These are phyloP conservation scores for Collichthys lucidus DNA, from an alignment of 2,113 vertebrate species.

Conservation along the genomic window DNA sequence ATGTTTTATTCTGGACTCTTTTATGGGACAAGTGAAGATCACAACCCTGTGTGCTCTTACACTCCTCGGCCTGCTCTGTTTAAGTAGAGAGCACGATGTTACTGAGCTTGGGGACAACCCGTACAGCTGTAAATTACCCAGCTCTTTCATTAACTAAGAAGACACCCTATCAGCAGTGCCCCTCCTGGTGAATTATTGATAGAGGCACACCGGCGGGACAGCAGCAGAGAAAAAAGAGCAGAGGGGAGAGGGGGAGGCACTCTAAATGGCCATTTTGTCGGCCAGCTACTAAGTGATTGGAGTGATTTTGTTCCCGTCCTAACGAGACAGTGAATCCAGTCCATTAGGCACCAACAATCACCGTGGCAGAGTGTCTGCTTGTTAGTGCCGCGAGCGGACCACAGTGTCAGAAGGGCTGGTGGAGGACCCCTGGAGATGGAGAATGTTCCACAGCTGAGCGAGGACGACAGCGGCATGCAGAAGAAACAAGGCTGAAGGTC, in stretches of 20 bases:
- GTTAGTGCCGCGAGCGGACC: slow-evolving; percentile 47
- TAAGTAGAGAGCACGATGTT: slow-evolving; percentile 50
- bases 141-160: slow-evolving; percentile 77
- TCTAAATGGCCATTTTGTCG: slow-evolving; percentile 66
- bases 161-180: slow-evolving; percentile 64
- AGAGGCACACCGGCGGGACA: slow-evolving; percentile 44
- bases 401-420: slow-evolving; percentile 56
- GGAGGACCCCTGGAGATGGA: slow-evolving; percentile 46
- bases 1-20: slow-evolving; percentile 52
- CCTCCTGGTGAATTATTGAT: slow-evolving; percentile 78
- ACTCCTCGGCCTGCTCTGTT: slow-evolving; percentile 35
- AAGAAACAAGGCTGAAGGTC: slow-evolving; percentile 40
- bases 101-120: slow-evolving; percentile 1
- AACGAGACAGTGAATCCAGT: slow-evolving; percentile 70
- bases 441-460: slow-evolving; percentile 35
- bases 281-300: slow-evolving; percentile 68
- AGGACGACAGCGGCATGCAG: background rate
- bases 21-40: slow-evolving; percentile 36
- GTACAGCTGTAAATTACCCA: slow-evolving; percentile 68
- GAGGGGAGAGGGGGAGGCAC: slow-evolving; percentile 29
- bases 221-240: slow-evolving; percentile 26
- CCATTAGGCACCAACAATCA: slow-evolving; percentile 62
- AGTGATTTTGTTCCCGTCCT: slow-evolving; percentile 61
- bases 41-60: slow-evolving; percentile 21
- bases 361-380: slow-evolving; percentile 42